Evolutionary conservation across 1,140 invertebrate species (phyloP), one percentile per base, ranked within the genome.

Genomic region (Piezodorus guildinii): DNA sequence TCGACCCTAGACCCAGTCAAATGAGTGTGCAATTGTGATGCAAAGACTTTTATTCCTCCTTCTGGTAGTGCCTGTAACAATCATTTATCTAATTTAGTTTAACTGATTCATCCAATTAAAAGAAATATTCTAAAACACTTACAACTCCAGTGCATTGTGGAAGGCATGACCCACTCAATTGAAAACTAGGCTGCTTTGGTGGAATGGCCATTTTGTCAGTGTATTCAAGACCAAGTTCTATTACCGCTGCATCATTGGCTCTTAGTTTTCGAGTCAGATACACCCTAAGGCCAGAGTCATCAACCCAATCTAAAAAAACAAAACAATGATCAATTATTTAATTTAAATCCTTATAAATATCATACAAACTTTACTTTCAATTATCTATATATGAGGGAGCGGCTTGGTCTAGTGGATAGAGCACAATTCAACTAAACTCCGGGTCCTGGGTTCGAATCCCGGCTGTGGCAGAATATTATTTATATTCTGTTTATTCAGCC

Each of bases 161-260:
- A 45, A 93, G 85, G 71, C 96, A 99, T 73, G 95, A 90, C 14
- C 93, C 96, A 39, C 84, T 87, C 5, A 98, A 74, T 0, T 81
- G 74, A 73, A 98, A 98, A 1, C 79, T 76, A 61, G 80, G 75
- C 69, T 90, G 85, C 16, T 78, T 74, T 0, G 93, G 95, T 0
- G 96, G 96, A 62, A 99, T 95, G 0, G 93, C 94, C 91, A 98
- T 98, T 78, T 98, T 98, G 72, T 96, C 91, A 0, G 87, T 94
- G 72, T 99, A 99, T 71, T 98, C 92, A 6, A 98, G 74, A 0
- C 96, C 96, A 2, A 99, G 74, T 78, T 99, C 96, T 76, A 99
- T 93, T 0, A 98, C 90, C 2, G 90, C 95, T 0, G 95, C 94
- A 71, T 99, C 94, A 73, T 88, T 87, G 65, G 81, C 76, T 52